These are phyloP conservation scores for Lycocorax pyrrhopterus DNA, from an alignment of 2,113 vertebrate species.

Conservation along the genomic window DNA sequence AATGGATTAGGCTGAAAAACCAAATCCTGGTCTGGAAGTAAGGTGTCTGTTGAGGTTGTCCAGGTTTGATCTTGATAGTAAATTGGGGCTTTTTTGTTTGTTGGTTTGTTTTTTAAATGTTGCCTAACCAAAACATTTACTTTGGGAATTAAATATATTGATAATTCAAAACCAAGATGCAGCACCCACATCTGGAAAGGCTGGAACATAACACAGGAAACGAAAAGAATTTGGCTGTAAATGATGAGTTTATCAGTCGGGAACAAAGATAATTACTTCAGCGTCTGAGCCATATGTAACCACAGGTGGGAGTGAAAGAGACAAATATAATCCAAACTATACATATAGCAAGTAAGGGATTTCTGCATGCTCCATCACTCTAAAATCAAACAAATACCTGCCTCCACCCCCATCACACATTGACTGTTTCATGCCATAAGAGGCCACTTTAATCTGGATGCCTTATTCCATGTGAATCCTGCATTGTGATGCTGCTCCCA, in stretches of 20 bases:
- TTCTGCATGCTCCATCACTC: background rate
- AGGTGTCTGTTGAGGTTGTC: background rate
- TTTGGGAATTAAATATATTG: background rate
- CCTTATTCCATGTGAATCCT: background rate
- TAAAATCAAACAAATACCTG: background rate
- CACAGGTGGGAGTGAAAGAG: background rate
- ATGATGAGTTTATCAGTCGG: background rate
- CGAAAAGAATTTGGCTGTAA: background rate
- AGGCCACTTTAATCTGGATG: background rate
- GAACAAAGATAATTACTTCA: background rate
- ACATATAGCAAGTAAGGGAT: background rate
- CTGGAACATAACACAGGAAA: background rate
- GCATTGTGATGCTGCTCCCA: background rate
- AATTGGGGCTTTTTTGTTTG: background rate
- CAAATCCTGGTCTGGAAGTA: background rate
- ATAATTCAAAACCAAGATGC: background rate
- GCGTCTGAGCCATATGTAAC: background rate
- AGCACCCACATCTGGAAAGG: background rate
- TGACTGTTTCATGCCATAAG: background rate
- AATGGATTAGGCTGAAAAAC: background rate
- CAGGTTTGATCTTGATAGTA: background rate
- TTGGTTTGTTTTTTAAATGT: background rate
- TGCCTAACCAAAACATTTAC: background rate
- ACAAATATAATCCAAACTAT: background rate
- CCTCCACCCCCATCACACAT: background rate